phyloP scores from a whole-genome alignment of 2,113 vertebrate genomes.

The Saccopteryx leptura region DNA sequence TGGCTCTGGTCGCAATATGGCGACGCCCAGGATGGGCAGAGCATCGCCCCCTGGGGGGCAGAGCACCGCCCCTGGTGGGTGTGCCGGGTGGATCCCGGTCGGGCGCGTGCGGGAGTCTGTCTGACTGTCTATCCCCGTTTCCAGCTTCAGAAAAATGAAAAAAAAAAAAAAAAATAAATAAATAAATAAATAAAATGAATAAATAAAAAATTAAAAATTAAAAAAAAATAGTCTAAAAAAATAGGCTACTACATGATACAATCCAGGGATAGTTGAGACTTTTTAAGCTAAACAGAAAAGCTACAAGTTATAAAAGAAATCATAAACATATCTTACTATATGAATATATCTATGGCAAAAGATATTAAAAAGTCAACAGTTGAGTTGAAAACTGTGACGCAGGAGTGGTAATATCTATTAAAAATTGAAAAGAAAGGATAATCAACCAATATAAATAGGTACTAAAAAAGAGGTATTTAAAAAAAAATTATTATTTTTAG shows the following conservation, averaged over 20 bases:
- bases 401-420: neutral
- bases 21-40: too few species aligned
- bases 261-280: neutral
- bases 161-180: too few species aligned
- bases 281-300: conserved; percentile 43
- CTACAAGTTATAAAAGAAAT: conserved; percentile 36
- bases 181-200: too few species aligned
- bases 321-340: neutral
- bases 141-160: too few species aligned
- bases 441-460: neutral
- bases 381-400: neutral
- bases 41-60: too few species aligned
- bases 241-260: conserved; percentile 24
- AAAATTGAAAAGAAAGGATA: neutral
- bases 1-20: too few species aligned
- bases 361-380: neutral
- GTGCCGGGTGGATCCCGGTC: too few species aligned
- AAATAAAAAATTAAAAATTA: too few species aligned
- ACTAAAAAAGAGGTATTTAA: conserved; percentile 32
- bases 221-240: neutral
- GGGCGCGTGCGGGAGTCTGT: too few species aligned
- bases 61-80: too few species aligned
- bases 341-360: neutral
- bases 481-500: neutral
- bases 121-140: too few species aligned